Evolutionary conservation across 2,113 vertebrate species (phyloP).

Genomic region (Aplodontia rufa): DNA sequence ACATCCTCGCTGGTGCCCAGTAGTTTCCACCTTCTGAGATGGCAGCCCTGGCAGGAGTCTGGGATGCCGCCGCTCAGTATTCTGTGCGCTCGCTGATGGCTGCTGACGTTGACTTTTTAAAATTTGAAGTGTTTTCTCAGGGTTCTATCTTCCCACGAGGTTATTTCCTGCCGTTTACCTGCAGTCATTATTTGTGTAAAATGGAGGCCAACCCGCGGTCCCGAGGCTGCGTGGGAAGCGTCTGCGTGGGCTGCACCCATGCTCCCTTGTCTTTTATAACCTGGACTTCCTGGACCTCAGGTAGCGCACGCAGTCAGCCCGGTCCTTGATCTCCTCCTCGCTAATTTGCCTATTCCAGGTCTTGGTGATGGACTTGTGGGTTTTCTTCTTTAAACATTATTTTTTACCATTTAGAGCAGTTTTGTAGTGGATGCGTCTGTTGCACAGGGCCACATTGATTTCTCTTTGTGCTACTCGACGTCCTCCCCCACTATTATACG

Average conservation of each 20-base stretch:
- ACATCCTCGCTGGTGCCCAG: not conserved
- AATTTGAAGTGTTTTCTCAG: not conserved
- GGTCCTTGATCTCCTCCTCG: not conserved
- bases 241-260: not conserved
- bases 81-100: not conserved
- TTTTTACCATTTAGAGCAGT: not conserved
- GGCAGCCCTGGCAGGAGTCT: not conserved
- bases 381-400: not conserved
- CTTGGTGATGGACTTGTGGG: not conserved
- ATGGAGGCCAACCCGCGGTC: no score
- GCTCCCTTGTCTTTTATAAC: not conserved
- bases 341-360: not conserved
- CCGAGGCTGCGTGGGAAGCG: rapidly evolving
- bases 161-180: not conserved
- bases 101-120: not conserved
- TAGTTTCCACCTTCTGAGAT: not conserved
- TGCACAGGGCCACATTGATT: no score
- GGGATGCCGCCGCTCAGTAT: no score
- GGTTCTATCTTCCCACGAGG: not conserved
- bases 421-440: not conserved
- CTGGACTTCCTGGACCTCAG: not conserved
- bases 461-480: no score
- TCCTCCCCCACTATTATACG: no score
- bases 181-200: not conserved
- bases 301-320: no score